Evolutionary conservation across 64 coral and sea anemone species (phyloP), one percentile per base, ranked within the genome.

Genomic region (Stylophora pistillata): DNA sequence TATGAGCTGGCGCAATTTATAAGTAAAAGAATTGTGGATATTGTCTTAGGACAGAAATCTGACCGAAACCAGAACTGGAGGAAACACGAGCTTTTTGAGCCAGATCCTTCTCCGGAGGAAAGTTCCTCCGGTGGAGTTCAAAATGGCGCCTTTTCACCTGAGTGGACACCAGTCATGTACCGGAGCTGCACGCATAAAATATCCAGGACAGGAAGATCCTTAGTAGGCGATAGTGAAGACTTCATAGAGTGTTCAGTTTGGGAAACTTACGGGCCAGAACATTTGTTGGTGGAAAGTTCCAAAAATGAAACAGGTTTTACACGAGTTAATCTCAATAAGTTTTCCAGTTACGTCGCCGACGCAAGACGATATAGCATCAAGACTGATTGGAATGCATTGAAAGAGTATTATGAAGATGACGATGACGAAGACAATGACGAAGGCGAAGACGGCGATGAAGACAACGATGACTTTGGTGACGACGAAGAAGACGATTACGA

Each of bases 1-100:
- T 53, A 77, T 66, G 93, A 94, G 90, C 85, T 94, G 58, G 93
- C 89, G 21, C 76, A 89, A 20, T 94, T 94, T 27, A 90, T 94
- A 52, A 79, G 90, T 16, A 55, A 86, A 37, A 89, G 88, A 9
- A 84, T 91, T 65, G 12, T 32, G 30, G 28, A 73, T 5, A 73
- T 13, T 16, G 2, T 73, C 2, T 34, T 73, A 32, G 71, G 71
- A 16, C 71, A 73, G 16, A 37, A 73, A 37, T 15, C 71, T 30
- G 32, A 17, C 32, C 15, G 17, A 32, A 73, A 12, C 0, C 13
- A 10, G 16, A 9, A 2, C 10, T 73, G 71, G 71, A 73, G n/a
- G 29, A 73, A 73, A 28, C 71, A 73, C 13, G 71, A 73, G 30
- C 71, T 73, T 17, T 73, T 73, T 15, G 71, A 73, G 17, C 71